A percentile compares a stretch with the other conserved stretches of the same genome.
Evolutionary conservation across 2,113 vertebrate genomes (phyloP).

Genomic region (Dicerorhinus sumatrensis): DNA sequence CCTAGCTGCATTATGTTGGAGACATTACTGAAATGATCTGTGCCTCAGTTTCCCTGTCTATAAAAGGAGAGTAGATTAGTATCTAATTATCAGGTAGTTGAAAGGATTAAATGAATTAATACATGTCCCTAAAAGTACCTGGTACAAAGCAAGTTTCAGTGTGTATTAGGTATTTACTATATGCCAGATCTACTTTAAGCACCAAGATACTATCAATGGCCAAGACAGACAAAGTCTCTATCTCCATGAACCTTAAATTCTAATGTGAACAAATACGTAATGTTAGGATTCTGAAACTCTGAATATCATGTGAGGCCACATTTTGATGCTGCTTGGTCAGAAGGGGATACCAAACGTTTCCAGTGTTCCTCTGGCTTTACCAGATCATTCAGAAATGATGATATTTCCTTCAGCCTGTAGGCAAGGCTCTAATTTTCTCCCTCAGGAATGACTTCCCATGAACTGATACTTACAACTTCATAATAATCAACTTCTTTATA

Average conservation of each 20-base stretch:
- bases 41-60: background rate
- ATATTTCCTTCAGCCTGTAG: background rate
- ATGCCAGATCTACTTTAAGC: background rate
- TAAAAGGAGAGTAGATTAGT: background rate
- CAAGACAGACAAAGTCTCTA: background rate
- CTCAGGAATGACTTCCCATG: background rate
- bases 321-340: background rate
- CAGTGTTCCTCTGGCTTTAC: background rate
- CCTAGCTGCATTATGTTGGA: background rate
- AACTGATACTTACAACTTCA: background rate
- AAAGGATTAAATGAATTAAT: background rate
- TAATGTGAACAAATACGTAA: background rate
- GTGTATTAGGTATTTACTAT: background rate
- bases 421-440: background rate
- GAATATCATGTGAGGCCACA: background rate
- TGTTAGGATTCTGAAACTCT: background rate
- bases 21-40: background rate
- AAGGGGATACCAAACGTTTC: background rate
- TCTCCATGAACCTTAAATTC: background rate
- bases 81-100: background rate
- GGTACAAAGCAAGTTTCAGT: background rate
- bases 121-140: background rate
- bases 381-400: background rate
- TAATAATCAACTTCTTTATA: constrained; percentile 6
- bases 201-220: background rate